Percentiles rank a stretch among this genome's conserved stretches.
These are phyloP conservation scores for Anthrax anthrax DNA, from an alignment of 2,888 invertebrate species.

Conservation along the genomic window DNA sequence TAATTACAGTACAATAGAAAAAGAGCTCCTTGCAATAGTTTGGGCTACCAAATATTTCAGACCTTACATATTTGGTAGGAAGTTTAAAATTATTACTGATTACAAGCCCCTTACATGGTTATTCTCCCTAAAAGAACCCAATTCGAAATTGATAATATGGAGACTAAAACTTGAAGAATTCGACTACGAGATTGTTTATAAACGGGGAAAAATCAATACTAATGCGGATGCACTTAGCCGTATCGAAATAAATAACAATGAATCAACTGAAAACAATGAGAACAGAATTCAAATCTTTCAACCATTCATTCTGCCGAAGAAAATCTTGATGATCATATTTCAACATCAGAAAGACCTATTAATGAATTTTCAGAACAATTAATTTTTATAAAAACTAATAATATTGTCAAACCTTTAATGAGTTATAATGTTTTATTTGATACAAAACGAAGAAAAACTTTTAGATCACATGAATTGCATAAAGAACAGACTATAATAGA, in stretches of 20 bases:
- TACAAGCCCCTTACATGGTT: too few relatives aligned
- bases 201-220: not conserved
- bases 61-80: too few relatives aligned
- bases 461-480: not conserved
- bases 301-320: constrained; percentile 1
- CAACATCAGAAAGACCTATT: not conserved
- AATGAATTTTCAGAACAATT: not conserved
- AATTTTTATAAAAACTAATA: not conserved
- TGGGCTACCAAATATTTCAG: too few relatives aligned
- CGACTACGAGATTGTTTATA: too few relatives aligned
- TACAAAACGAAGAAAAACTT: not conserved
- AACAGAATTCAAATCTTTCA: not conserved
- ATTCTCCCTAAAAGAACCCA: not conserved
- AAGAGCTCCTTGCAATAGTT: too few relatives aligned
- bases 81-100: too few relatives aligned
- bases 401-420: not conserved
- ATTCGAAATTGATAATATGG: too few relatives aligned
- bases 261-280: not conserved
- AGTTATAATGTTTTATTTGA: not conserved
- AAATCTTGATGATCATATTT: not conserved
- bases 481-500: not conserved
- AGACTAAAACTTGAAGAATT: too few relatives aligned
- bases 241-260: constrained; percentile 2
- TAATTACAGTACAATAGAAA: too few relatives aligned
- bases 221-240: not conserved